Evolutionary conservation across 2,113 vertebrate species (phyloP).

Genomic region (Arizona elegans): DNA sequence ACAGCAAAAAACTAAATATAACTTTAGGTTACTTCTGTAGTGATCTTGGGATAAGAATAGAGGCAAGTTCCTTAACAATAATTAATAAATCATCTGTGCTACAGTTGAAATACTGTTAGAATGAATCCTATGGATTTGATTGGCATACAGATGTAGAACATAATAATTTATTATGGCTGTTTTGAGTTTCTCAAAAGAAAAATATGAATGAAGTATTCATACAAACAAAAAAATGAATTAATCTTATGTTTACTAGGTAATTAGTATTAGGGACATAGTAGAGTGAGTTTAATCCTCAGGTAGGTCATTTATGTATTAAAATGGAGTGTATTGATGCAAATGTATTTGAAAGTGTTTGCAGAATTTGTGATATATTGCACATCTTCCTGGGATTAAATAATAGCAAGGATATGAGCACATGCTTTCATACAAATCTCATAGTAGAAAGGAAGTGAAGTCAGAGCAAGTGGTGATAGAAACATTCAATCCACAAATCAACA

Average conservation of each 20-base stretch:
- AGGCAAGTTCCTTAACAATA: not conserved
- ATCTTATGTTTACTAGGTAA: not conserved
- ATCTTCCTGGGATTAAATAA: conserved; percentile 49
- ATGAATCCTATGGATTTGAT: not conserved
- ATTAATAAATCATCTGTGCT: not conserved
- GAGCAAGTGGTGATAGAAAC: conserved; percentile 8
- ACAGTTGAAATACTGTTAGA: not conserved
- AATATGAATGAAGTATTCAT: not conserved
- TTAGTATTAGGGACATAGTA: not conserved
- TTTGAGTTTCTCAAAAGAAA: not conserved
- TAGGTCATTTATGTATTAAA: rapidly evolving
- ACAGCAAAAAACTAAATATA: not conserved
- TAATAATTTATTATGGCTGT: not conserved
- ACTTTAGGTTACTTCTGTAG: not conserved
- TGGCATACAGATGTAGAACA: not conserved
- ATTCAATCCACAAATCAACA: not conserved
- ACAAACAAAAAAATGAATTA: not conserved
- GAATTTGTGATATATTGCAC: conserved; percentile 30
- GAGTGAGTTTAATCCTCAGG: not conserved
- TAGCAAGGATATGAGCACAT: not conserved
- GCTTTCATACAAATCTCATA: not conserved
- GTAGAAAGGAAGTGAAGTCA: conserved; percentile 26
- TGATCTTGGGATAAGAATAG: not conserved
- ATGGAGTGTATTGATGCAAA: rapidly evolving
- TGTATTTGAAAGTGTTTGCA: not conserved